Evolutionary conservation across 2,797 vertebrate species (phyloP).

Genomic region (Silurus aristotelis): DNA sequence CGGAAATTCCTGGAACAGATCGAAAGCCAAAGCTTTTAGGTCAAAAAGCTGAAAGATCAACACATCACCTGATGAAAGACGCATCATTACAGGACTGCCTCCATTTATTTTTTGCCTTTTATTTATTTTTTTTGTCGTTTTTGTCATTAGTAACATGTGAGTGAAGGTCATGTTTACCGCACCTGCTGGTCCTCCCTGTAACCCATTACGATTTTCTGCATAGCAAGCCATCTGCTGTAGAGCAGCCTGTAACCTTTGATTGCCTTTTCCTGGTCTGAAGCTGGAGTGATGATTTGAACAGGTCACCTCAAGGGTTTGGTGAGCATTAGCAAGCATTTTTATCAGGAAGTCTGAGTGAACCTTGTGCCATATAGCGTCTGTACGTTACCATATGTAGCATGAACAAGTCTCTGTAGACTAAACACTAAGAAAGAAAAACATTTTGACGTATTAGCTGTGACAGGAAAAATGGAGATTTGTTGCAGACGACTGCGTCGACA

Average conservation of each 20-base stretch:
- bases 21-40: constrained; percentile 20
- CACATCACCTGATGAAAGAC: background rate
- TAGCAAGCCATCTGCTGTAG: constrained; percentile 7
- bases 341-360: background rate
- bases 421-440: background rate
- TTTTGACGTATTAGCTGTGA: background rate
- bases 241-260: constrained; percentile 11
- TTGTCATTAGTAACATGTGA: background rate
- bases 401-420: background rate
- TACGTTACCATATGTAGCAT: background rate
- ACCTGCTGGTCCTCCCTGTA: background rate
- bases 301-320: background rate
- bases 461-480: background rate
- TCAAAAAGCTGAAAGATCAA: background rate
- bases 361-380: background rate
- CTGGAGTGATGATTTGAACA: constrained; percentile 10
- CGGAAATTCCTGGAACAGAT: background rate
- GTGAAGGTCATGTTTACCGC: background rate
- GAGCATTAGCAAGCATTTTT: background rate
- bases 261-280: background rate
- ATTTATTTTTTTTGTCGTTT: background rate
- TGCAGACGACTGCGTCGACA: background rate
- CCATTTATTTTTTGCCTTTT: background rate
- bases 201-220: background rate
- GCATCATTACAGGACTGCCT: background rate